phyloP scores from a whole-genome alignment of 2,797 vertebrate genomes.

The Potorous gilbertii region DNA sequence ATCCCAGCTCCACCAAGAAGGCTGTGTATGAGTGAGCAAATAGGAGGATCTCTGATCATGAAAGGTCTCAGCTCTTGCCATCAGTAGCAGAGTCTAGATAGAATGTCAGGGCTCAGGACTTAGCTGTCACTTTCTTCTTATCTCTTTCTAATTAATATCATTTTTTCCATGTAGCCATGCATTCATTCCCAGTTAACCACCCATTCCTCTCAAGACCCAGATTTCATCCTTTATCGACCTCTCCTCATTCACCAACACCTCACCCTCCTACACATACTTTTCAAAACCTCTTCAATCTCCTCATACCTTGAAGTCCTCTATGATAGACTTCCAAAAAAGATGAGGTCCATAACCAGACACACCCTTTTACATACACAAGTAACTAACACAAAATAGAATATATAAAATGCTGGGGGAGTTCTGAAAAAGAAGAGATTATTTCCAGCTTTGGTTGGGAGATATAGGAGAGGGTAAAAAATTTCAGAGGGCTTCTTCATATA shows the following conservation, averaged over 20 bases:
- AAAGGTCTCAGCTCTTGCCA: neutral
- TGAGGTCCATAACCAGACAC: neutral
- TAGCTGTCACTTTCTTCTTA: neutral
- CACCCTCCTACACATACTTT: neutral
- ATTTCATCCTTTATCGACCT: neutral
- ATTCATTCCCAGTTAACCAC: neutral
- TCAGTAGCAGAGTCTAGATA: neutral
- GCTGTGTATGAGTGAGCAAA: neutral
- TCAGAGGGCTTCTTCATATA: neutral
- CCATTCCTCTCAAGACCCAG: neutral
- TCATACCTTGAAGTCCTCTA: neutral
- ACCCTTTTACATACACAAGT: neutral
- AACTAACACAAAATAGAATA: neutral
- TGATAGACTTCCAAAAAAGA: neutral
- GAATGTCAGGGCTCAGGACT: neutral
- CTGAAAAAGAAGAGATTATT: neutral
- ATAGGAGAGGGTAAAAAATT: neutral
- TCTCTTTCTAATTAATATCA: neutral
- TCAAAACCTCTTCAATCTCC: neutral
- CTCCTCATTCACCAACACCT: neutral
- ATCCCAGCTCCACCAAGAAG: neutral
- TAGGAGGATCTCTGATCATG: neutral
- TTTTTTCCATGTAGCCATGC: neutral
- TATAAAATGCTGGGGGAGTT: neutral
- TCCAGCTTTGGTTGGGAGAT: neutral